Percentiles rank a stretch among this genome's conserved stretches.
Evolutionary conservation across 2,113 vertebrate species (phyloP).

Genomic region (Hippocampus abdominalis): DNA sequence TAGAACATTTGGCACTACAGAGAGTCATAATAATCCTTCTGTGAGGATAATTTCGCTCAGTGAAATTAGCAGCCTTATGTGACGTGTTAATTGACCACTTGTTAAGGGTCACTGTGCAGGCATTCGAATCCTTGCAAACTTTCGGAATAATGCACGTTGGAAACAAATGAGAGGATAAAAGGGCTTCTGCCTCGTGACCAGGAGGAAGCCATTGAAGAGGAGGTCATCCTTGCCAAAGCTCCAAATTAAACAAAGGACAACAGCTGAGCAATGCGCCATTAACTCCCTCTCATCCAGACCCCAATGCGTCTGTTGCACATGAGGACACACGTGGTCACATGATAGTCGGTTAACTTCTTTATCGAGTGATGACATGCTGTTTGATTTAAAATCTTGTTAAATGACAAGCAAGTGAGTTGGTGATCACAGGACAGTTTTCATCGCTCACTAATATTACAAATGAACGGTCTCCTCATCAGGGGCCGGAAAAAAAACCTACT

Average conservation of each 20-base stretch:
- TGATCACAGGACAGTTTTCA: slow-evolving; percentile 45
- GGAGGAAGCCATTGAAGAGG: slow-evolving; percentile 55
- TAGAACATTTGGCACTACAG: slow-evolving; percentile 12
- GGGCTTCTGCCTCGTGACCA: slow-evolving; percentile 46
- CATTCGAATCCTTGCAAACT: slow-evolving; percentile 25
- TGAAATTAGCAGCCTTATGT: slow-evolving; percentile 42
- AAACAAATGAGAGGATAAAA: slow-evolving; percentile 35
- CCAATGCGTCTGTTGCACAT: slow-evolving; percentile 39
- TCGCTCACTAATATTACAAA: slow-evolving; percentile 41
- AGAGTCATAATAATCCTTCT: slow-evolving; percentile 22
- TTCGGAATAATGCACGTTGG: slow-evolving; percentile 19
- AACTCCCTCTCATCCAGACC: slow-evolving; percentile 56
- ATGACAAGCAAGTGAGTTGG: slow-evolving; percentile 42
- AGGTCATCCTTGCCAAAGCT: slow-evolving; percentile 60
- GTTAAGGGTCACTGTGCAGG: slow-evolving; percentile 34
- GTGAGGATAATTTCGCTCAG: slow-evolving; percentile 23
- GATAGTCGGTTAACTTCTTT: slow-evolving; percentile 51
- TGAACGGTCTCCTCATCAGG: slow-evolving; percentile 20
- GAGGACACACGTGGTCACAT: slow-evolving; percentile 41
- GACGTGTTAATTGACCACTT: slow-evolving; percentile 51
- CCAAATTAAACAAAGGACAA: slow-evolving; percentile 63
- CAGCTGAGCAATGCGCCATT: slow-evolving; percentile 56
- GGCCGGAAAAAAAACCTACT: background rate
- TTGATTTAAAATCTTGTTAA: slow-evolving; percentile 40
- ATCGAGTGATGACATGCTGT: slow-evolving; percentile 43